Percentiles rank a stretch among this genome's conserved stretches.
Conservation (phyloP, 2,113 vertebrate species). For the Dromaius novaehollandiae region DNA sequence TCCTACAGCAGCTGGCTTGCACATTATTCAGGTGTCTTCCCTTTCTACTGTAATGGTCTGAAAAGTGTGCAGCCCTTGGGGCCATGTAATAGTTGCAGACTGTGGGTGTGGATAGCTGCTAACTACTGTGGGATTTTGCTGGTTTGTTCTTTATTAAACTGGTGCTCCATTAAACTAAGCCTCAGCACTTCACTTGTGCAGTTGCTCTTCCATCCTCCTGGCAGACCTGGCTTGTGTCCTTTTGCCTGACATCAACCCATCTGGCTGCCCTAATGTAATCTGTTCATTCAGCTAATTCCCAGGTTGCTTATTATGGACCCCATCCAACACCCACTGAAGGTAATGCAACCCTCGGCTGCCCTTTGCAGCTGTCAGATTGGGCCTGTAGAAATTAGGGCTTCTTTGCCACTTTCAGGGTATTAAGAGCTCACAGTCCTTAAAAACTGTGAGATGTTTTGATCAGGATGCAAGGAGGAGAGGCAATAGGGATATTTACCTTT, state of each 20-base stretch:
- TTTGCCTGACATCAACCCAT: not conserved
- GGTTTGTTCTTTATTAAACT: not conserved
- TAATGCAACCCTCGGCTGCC: not conserved
- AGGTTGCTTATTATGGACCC: conserved; percentile 6
- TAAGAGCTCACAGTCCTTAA: not conserved
- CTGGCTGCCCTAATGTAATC: conserved; percentile 6
- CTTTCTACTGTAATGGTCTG: not conserved
- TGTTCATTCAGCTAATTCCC: not conserved
- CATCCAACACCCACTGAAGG: not conserved
- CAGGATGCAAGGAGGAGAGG: not conserved
- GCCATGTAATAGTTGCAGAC: rapidly evolving
- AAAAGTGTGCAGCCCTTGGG: not conserved
- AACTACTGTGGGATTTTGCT: not conserved
- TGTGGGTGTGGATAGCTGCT: not conserved
- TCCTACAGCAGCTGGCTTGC: not conserved
- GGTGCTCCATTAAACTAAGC: not conserved
- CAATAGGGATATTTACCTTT: not conserved
- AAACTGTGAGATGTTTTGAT: not conserved
- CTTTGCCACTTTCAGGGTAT: not conserved
- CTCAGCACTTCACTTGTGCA: not conserved
- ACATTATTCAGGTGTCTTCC: not conserved
- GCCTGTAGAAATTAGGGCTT: not conserved
- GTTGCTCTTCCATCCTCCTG: not conserved
- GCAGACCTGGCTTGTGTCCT: not conserved
- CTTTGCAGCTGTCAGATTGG: rapidly evolving